phyloP scores from a whole-genome alignment of 2,113 vertebrate species.

The Tangachromis dhanisi region DNA sequence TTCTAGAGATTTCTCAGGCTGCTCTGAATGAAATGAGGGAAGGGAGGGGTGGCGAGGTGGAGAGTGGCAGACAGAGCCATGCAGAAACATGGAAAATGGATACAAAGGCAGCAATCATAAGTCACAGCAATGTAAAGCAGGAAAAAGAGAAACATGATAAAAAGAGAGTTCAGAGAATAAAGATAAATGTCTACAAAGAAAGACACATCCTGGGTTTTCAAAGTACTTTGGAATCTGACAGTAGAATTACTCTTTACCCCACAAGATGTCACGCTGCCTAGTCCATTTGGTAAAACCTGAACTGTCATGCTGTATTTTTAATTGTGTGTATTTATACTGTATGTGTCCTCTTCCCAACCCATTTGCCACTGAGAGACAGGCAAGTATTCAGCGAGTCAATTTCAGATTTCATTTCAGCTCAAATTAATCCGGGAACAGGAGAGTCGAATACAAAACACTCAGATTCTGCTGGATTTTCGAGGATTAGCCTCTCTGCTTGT shows the following conservation, averaged over 20 bases:
- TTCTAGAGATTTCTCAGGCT: constrained; percentile 14
- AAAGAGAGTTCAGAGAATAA: background rate
- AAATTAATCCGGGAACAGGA: constrained; percentile 15
- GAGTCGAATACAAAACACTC: background rate
- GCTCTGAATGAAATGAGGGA: background rate
- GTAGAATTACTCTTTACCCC: background rate
- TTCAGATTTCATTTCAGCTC: constrained; percentile 33
- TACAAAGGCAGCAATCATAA: background rate
- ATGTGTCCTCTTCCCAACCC: background rate
- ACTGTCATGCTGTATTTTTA: background rate
- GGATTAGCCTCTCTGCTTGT: constrained; percentile 11
- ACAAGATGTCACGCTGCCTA: background rate
- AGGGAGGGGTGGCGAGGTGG: background rate
- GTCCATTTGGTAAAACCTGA: background rate
- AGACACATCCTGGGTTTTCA: background rate
- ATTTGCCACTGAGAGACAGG: constrained; percentile 2
- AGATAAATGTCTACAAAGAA: background rate
- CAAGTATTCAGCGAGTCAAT: constrained; percentile 9
- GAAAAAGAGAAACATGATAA: background rate
- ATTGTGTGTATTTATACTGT: background rate
- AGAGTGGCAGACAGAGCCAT: constrained; percentile 7
- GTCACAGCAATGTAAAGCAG: background rate
- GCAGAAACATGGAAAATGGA: constrained; percentile 19
- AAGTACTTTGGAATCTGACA: background rate
- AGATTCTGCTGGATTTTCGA: constrained; percentile 2